phyloP scores from a whole-genome alignment of 2,888 invertebrate species.

The Drosophila mimica region DNA sequence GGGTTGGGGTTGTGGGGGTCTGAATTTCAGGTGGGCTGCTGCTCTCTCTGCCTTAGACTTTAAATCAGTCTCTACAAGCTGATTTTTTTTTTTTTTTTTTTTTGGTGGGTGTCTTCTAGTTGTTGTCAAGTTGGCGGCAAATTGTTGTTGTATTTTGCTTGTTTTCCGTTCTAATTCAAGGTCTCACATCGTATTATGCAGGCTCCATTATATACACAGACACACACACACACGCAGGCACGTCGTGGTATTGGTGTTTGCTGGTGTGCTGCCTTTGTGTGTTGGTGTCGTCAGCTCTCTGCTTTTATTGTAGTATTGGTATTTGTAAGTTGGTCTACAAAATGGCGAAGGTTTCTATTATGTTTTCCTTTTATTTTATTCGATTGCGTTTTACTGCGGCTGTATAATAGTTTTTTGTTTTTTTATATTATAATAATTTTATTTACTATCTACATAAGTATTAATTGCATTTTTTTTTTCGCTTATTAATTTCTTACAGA shows the following conservation, averaged over 20 bases:
- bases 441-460: constrained; percentile 44
- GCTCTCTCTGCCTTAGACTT: constrained; percentile 24
- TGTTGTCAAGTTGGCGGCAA: constrained; percentile 59
- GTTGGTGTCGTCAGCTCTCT: constrained; percentile 12
- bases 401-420: constrained; percentile 32
- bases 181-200: constrained; percentile 42
- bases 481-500: constrained; percentile 68
- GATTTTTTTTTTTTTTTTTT: neutral
- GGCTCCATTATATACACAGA: constrained; percentile 19
- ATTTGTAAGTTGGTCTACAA: constrained; percentile 42
- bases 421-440: constrained; percentile 21
- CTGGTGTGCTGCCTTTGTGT: constrained; percentile 13
- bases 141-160: constrained; percentile 22
- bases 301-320: constrained; percentile 15
- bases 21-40: constrained; percentile 59
- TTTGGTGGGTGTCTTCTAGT: constrained; percentile 60
- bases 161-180: constrained; percentile 52
- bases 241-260: constrained; percentile 25
- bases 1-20: neutral
- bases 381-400: constrained; percentile 5
- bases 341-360: constrained; percentile 31
- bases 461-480: constrained; percentile 38
- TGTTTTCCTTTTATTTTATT: constrained; percentile 2
- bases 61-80: constrained; percentile 16
- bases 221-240: neutral